Evolutionary conservation across 2,113 vertebrate species (phyloP).

Genomic region (Apodemus speciosus): DNA sequence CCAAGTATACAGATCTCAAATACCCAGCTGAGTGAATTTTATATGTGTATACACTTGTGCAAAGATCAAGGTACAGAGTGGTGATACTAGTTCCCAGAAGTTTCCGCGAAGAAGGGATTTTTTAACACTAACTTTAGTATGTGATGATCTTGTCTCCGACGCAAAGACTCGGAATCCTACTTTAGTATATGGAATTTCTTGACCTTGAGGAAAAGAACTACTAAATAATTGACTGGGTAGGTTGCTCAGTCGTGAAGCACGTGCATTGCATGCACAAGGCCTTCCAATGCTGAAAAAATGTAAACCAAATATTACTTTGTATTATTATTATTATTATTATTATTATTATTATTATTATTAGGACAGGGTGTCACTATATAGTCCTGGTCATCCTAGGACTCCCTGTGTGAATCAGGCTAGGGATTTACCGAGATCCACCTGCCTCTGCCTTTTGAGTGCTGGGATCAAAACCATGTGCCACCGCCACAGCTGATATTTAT

Average conservation of each 20-base stretch:
- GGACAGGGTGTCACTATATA: not conserved
- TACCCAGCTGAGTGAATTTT: slow-evolving; percentile 62
- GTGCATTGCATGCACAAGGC: not conserved
- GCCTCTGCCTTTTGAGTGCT: not conserved
- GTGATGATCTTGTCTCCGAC: not conserved
- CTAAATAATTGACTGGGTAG: not conserved
- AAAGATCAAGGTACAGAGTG: slow-evolving; percentile 55
- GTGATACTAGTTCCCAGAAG: slow-evolving; percentile 34
- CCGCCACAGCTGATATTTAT: not conserved
- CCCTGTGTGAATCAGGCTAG: not conserved
- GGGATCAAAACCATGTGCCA: not conserved
- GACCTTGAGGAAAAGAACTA: not conserved
- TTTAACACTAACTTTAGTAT: slow-evolving; percentile 33
- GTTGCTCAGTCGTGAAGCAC: not conserved
- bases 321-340: too few species aligned
- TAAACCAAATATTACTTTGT: not conserved
- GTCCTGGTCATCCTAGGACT: not conserved
- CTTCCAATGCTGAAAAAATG: not conserved
- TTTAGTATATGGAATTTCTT: not conserved
- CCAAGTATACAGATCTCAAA: slow-evolving; percentile 69
- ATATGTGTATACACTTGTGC: slow-evolving; percentile 51
- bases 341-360: too few species aligned
- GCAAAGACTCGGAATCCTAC: not conserved
- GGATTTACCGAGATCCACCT: not conserved
- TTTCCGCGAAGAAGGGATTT: slow-evolving; percentile 50